Conservation (phyloP, 1,140 invertebrate species). For the Drosophila lacteicornis region DNA sequence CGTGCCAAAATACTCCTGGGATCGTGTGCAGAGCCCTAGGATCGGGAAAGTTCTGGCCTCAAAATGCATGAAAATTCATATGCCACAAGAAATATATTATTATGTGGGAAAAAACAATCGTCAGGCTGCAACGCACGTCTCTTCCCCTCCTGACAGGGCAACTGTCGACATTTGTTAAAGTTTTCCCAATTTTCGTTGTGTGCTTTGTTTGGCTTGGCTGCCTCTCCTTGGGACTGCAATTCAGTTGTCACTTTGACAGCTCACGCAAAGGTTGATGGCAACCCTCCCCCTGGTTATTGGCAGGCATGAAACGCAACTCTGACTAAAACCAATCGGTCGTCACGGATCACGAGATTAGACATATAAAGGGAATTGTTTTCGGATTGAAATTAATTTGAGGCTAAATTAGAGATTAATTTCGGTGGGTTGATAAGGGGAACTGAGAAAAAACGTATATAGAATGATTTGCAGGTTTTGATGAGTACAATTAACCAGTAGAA, state of each 20-base stretch:
- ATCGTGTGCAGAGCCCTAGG: conserved; percentile 39
- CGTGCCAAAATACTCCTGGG: conserved; percentile 74
- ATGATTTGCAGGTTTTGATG: neutral
- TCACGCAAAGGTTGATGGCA: conserved; percentile 76
- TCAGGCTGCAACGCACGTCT: conserved; percentile 27
- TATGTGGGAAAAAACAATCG: conserved; percentile 79
- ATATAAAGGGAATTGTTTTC: conserved; percentile 28
- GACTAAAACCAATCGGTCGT: conserved; percentile 52
- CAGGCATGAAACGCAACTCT: conserved; percentile 69
- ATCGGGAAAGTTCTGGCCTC: conserved; percentile 49
- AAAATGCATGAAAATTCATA: conserved; percentile 81
- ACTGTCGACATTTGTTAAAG: conserved; percentile 71
- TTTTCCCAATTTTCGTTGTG: conserved; percentile 46
- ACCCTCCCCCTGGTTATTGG: conserved; percentile 55
- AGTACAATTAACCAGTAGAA: neutral
- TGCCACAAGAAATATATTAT: conserved; percentile 60
- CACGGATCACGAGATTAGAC: conserved; percentile 41
- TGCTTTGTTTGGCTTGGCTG: conserved; percentile 11
- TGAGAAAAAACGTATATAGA: neutral
- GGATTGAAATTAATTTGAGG: conserved; percentile 33
- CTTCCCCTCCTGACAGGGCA: conserved; percentile 7
- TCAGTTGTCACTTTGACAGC: conserved; percentile 81
- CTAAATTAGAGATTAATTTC: conserved; percentile 31
- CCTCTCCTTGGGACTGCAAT: conserved; percentile 55
- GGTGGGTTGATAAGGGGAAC: neutral